Evolutionary conservation across 2,113 vertebrate species (phyloP).

Genomic region (Isichthys henryi): DNA sequence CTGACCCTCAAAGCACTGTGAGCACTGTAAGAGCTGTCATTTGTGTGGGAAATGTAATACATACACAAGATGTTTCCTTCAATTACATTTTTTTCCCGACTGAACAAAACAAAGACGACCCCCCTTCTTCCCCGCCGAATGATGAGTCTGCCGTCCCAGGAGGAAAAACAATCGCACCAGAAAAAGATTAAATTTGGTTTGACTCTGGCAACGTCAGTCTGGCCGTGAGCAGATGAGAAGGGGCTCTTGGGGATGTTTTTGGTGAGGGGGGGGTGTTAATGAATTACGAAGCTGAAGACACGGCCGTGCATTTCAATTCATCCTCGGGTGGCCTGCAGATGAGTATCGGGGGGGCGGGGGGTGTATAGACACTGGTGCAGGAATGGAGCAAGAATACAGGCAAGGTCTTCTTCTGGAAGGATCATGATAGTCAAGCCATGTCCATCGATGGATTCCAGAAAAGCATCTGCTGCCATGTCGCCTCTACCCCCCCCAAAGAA

Average conservation of each 20-base stretch:
- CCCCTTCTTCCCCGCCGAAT: background rate
- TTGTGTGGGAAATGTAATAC: slow-evolving; percentile 21
- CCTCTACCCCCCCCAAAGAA: background rate
- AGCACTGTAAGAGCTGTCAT: slow-evolving; percentile 11
- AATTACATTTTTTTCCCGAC: slow-evolving; percentile 8
- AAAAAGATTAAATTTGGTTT: slow-evolving; percentile 8
- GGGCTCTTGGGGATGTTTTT: background rate
- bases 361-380: background rate
- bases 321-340: background rate
- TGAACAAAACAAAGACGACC: background rate
- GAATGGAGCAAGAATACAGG: slow-evolving; percentile 15
- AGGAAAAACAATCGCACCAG: background rate
- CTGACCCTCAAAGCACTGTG: slow-evolving; percentile 7
- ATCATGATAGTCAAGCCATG: slow-evolving; percentile 47
- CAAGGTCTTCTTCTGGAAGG: slow-evolving; percentile 36
- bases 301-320: background rate
- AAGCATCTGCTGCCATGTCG: background rate
- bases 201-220: background rate
- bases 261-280: background rate
- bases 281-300: background rate
- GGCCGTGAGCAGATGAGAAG: background rate
- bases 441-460: slow-evolving; percentile 37
- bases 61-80: slow-evolving; percentile 24
- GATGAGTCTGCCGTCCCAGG: background rate
- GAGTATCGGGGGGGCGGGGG: background rate